Evolutionary conservation across 2,888 invertebrate species (phyloP).

Genomic region (Hypena proboscidalis): DNA sequence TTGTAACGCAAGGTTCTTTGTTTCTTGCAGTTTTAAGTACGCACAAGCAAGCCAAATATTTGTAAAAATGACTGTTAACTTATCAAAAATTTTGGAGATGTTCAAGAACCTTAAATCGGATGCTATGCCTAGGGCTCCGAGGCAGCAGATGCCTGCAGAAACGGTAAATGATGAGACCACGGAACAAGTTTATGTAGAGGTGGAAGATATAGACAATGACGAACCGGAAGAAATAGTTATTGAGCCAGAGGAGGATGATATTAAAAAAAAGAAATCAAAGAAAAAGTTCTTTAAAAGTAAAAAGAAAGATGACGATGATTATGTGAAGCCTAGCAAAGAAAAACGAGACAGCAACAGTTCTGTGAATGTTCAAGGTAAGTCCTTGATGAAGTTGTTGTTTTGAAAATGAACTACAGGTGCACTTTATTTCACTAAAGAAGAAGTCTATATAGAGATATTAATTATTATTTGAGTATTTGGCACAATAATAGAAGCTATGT

Average conservation of each 20-base stretch:
- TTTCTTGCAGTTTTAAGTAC: constrained; percentile 13
- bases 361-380: constrained; percentile 72
- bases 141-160: constrained; percentile 54
- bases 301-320: constrained; percentile 39
- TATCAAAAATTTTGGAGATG: constrained; percentile 63
- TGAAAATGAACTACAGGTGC: too few species aligned
- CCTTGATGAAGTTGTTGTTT: too few species aligned
- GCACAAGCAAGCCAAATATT: too few species aligned
- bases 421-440: too few species aligned
- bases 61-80: too few species aligned
- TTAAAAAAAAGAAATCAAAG: constrained; percentile 55
- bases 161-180: constrained; percentile 49
- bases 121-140: constrained; percentile 79
- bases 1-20: too few species aligned
- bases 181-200: constrained; percentile 26
- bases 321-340: constrained; percentile 35
- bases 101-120: constrained; percentile 80
- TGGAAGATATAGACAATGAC: constrained; percentile 17
- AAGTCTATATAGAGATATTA: too few species aligned
- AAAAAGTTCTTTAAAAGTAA: constrained; percentile 53
- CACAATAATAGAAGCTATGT: too few species aligned
- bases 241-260: constrained; percentile 53
- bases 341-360: constrained; percentile 49
- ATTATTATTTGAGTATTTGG: too few species aligned
- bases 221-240: constrained; percentile 58